Evolutionary conservation across 2,888 invertebrate species (phyloP), one percentile per base, ranked within the genome.

Genomic region (Drosophila imparisetae): DNA sequence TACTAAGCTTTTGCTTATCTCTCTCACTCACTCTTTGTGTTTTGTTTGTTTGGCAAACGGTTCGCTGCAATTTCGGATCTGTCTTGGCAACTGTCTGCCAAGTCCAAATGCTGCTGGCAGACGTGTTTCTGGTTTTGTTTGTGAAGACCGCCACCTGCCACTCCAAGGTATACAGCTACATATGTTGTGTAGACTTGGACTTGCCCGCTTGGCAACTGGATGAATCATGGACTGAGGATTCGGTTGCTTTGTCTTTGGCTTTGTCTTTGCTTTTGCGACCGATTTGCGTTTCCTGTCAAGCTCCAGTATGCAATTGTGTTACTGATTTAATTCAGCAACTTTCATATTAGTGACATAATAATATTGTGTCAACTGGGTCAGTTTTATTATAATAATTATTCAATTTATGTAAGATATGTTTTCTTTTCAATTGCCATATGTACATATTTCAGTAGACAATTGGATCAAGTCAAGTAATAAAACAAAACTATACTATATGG

Each of bases 1-100:
- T 92, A 91, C 77, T 92, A 92, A 91, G 82, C 83, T 86, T 84
- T 79, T 78, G 81, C 76, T 85, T 72, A 79, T 80, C 82, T 75
- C 72, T 80, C 72, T 83, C 69, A 48, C 67, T 78, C 79, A 15
- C 45, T 78, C 79, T 79, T 65, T 79, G 27, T 32, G 32, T 8
- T 55, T 55, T 15, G 32, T 21, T 55, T 38, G 27, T 55, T 55
- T 55, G 62, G 69, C 57, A 27, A 55, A 72, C 65, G 64, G 59
- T 75, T 70, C 66, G 72, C 66, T 90, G 83, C 83, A 89, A 84
- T 82, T 85, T 76, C n/a, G 57, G 67, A 73, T 66, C 72, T 53
- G 53, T 24, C 53, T 53, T 53, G 78, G 73, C 53, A 62, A 45
- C 71, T 79, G 70, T 78, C 68, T 80, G 53, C 71, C 83, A 65